phyloP scores from a whole-genome alignment of 2,888 invertebrate species.

The Ochropleura leucogaster region DNA sequence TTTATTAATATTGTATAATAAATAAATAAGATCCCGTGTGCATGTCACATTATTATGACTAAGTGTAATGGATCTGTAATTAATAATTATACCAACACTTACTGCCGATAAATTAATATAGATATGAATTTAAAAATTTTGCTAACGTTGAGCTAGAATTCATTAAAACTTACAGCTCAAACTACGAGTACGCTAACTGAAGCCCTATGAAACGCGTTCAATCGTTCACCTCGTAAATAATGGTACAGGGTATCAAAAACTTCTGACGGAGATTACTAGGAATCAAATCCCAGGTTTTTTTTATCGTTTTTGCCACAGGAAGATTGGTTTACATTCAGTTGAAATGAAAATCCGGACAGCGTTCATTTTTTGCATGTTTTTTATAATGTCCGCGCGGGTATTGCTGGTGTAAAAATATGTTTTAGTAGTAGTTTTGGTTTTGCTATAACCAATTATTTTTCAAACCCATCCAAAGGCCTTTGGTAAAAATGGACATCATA shows the following conservation, averaged over 20 bases:
- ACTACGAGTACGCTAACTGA: no score
- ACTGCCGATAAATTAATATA: no score
- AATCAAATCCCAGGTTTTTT: neutral
- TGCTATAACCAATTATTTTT: neutral
- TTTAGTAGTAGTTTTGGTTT: neutral
- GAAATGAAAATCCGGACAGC: slow-evolving; percentile 18
- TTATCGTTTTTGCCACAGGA: neutral
- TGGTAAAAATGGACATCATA: neutral
- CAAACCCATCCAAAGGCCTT: neutral
- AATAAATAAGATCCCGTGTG: no score
- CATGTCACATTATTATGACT: no score
- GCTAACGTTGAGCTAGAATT: no score
- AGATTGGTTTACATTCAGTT: slow-evolving; percentile 6
- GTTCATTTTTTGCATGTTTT: slow-evolving; percentile 7
- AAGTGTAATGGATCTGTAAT: no score
- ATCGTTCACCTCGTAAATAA: neutral
- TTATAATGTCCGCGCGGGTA: neutral
- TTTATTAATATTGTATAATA: no score
- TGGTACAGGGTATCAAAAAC: slow-evolving; percentile 6
- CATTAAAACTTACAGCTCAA: no score
- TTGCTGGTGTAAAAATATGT: neutral
- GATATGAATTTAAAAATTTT: no score
- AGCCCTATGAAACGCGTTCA: no score
- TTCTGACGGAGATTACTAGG: neutral
- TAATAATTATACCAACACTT: no score